Conservation (phyloP, 2,888 invertebrate genomes). For the Tiliacea citrago region DNA sequence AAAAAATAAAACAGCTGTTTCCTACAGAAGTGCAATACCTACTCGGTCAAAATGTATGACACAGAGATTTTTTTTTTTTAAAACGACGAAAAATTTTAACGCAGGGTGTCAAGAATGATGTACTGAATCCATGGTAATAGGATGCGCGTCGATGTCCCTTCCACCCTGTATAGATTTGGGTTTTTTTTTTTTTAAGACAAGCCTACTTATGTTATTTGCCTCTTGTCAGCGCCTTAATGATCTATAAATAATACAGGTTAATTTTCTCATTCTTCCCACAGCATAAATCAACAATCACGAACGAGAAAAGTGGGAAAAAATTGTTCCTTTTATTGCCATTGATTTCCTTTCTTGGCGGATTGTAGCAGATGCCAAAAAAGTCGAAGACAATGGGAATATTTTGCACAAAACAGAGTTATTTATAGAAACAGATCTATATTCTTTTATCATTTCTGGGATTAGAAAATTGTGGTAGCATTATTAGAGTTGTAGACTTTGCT, state of each 20-base stretch:
- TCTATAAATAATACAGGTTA: background rate
- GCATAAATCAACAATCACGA: constrained; percentile 2
- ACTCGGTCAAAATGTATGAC: no score
- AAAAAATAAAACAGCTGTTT: no score
- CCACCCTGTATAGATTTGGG: no score
- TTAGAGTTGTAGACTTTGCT: background rate
- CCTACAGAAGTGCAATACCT: no score
- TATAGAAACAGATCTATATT: constrained; percentile 19
- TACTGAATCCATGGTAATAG: no score
- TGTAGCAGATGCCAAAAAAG: constrained; percentile 13
- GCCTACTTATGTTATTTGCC: no score
- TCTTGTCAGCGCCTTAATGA: no score
- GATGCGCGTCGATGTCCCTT: no score
- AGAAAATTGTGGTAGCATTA: background rate
- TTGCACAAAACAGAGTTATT: background rate
- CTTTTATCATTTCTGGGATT: background rate
- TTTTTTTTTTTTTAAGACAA: no score
- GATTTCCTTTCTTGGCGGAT: constrained; percentile 18
- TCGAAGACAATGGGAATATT: constrained; percentile 14
- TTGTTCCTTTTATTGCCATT: constrained; percentile 21
- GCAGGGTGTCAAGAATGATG: no score
- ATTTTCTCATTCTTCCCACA: constrained; percentile 22
- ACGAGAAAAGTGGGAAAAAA: constrained; percentile 18
- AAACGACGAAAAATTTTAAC: no score
- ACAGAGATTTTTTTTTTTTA: no score